These are phyloP conservation scores for Rhea americana DNA, from an alignment of 2,113 vertebrate species.

Conservation along the genomic window DNA sequence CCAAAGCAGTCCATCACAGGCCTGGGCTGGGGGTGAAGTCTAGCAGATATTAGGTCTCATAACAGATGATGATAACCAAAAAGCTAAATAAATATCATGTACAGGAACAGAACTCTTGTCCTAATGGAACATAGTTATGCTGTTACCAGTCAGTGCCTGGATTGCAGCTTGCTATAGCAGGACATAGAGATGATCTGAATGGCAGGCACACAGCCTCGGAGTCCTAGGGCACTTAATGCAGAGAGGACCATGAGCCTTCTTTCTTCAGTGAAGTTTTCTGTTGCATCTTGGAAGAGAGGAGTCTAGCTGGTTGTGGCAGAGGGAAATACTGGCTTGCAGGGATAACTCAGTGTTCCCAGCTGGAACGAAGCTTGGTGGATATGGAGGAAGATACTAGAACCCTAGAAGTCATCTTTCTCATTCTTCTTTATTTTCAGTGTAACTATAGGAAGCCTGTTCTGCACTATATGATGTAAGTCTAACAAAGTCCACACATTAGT, in stretches of 20 bases:
- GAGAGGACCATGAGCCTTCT: not conserved
- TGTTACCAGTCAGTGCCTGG: not conserved
- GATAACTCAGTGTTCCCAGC: too few relatives aligned
- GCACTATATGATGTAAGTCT: not conserved
- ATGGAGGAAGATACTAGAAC: not conserved
- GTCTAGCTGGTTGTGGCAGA: not conserved
- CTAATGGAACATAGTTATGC: not conserved
- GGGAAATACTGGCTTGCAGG: not conserved
- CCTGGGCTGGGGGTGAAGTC: not conserved
- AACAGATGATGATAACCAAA: not conserved
- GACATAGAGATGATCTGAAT: not conserved
- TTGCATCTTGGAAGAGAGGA: not conserved
- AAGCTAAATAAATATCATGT: not conserved
- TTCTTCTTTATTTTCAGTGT: not conserved
- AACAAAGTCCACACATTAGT: not conserved
- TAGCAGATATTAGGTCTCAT: not conserved
- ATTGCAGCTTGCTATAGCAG: not conserved
- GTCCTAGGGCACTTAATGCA: not conserved
- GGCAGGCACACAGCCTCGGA: not conserved
- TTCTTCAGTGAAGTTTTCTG: not conserved
- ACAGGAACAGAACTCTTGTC: not conserved
- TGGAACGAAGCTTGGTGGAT: not conserved
- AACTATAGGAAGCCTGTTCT: not conserved
- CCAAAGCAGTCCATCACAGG: not conserved
- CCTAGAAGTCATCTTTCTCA: fast-evolving